Conservation (phyloP, 2,888 invertebrate genomes). For the Drymonia ruficornis region DNA sequence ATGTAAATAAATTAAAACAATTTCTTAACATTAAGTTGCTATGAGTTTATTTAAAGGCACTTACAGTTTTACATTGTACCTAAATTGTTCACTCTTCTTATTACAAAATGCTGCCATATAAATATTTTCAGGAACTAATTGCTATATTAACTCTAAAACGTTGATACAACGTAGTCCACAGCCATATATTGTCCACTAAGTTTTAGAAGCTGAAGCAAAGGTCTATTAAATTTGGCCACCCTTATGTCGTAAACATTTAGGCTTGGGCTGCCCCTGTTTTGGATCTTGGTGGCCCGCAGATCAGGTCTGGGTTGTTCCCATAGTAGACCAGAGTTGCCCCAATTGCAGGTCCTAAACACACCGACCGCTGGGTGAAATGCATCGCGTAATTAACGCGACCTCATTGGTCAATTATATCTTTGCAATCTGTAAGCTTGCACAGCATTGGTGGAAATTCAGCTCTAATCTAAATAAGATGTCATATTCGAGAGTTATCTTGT, state of each 20-base stretch:
- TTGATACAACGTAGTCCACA: constrained; percentile 55
- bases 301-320: too few relatives aligned
- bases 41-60: constrained; percentile 10
- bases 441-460: neutral
- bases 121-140: neutral
- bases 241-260: too few relatives aligned
- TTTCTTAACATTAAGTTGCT: constrained; percentile 2
- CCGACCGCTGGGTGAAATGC: too few relatives aligned
- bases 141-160: constrained; percentile 30
- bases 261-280: too few relatives aligned
- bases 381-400: neutral
- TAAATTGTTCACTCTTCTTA: too few relatives aligned
- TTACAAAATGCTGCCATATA: neutral
- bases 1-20: neutral
- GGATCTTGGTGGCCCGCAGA: too few relatives aligned
- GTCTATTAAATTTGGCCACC: too few relatives aligned
- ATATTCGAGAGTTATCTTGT: neutral
- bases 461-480: neutral
- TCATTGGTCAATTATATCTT: neutral
- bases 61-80: neutral
- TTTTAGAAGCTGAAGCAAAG: too few relatives aligned
- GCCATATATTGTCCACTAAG: constrained; percentile 9
- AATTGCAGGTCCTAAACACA: too few relatives aligned
- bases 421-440: neutral
- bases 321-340: too few relatives aligned